phyloP scores from a whole-genome alignment of 2,888 invertebrate genomes.

The Chloroclysta siterata region DNA sequence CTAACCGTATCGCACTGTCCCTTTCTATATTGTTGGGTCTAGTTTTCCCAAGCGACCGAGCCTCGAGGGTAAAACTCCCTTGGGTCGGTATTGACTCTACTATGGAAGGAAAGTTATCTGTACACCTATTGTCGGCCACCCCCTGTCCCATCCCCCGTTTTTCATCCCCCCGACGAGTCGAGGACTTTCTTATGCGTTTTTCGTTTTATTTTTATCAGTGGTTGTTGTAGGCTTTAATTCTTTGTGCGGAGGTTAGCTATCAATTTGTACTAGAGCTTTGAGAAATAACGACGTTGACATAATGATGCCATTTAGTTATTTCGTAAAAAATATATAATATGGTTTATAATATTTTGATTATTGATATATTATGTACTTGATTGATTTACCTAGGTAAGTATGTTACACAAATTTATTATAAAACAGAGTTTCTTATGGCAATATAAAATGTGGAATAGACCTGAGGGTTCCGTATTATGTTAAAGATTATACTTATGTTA shows the following conservation, averaged over 20 bases:
- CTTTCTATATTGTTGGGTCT: constrained; percentile 85
- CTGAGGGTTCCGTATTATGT: too few species aligned
- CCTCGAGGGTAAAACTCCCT: constrained; percentile 84
- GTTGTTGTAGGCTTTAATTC: constrained; percentile 50
- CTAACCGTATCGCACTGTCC: constrained; percentile 66
- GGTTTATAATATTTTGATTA: too few species aligned
- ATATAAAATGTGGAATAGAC: too few species aligned
- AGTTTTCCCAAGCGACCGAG: constrained; percentile 84
- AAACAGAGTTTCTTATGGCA: too few species aligned
- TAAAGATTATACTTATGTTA: too few species aligned
- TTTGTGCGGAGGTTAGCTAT: constrained; percentile 41
- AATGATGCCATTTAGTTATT: too few species aligned
- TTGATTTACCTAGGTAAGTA: background rate
- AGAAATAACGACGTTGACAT: background rate
- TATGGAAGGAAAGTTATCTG: constrained; percentile 84
- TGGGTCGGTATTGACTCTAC: constrained; percentile 84
- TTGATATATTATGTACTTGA: too few species aligned
- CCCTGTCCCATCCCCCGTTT: constrained; percentile 57
- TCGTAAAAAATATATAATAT: too few species aligned
- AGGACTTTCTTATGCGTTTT: constrained; percentile 83
- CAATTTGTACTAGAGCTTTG: constrained; percentile 28
- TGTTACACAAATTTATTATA: too few species aligned
- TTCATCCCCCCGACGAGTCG: constrained; percentile 60
- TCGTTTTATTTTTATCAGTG: constrained; percentile 72
- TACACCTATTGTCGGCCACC: constrained; percentile 83